Conservation (phyloP, 2,113 vertebrate species). For the Vulpes ferrilata region DNA sequence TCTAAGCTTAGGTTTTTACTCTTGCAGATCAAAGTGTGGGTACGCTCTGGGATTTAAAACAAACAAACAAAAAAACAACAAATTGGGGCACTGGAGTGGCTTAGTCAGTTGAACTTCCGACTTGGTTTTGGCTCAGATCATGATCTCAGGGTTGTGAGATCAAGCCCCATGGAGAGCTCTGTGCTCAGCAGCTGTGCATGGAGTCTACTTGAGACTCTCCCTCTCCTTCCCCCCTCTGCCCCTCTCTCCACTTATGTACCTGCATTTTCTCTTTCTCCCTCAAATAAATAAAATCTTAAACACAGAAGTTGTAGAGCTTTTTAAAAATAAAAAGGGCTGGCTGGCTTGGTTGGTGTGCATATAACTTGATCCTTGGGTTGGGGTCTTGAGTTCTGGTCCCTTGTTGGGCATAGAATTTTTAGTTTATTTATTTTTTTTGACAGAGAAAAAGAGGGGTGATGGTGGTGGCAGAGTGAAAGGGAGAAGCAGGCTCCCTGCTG, state of each 20-base stretch:
- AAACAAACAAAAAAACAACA: neutral
- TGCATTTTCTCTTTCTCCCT: neutral
- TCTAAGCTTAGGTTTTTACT: conserved; percentile 2
- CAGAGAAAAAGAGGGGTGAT: too few relatives aligned
- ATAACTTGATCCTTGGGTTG: neutral
- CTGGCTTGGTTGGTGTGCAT: neutral
- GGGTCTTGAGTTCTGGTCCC: neutral
- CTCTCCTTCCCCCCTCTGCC: neutral
- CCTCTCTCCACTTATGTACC: too few relatives aligned
- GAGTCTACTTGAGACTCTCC: neutral
- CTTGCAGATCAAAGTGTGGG: neutral
- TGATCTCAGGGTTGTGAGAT: neutral
- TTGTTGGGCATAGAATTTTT: neutral
- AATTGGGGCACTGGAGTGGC: neutral
- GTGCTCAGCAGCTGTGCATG: neutral
- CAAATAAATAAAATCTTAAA: neutral
- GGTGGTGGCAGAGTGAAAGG: too few relatives aligned
- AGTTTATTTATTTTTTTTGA: too few relatives aligned
- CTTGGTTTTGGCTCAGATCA: neutral
- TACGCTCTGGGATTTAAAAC: neutral
- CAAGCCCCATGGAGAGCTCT: neutral
- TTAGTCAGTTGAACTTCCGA: neutral
- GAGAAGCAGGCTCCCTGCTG: too few relatives aligned
- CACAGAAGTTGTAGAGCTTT: neutral
- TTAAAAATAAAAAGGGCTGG: neutral